A percentile compares a stretch with the other conserved stretches of the same genome.
phyloP scores from a whole-genome alignment of 2,113 vertebrate genomes.

The Strix aluco region DNA sequence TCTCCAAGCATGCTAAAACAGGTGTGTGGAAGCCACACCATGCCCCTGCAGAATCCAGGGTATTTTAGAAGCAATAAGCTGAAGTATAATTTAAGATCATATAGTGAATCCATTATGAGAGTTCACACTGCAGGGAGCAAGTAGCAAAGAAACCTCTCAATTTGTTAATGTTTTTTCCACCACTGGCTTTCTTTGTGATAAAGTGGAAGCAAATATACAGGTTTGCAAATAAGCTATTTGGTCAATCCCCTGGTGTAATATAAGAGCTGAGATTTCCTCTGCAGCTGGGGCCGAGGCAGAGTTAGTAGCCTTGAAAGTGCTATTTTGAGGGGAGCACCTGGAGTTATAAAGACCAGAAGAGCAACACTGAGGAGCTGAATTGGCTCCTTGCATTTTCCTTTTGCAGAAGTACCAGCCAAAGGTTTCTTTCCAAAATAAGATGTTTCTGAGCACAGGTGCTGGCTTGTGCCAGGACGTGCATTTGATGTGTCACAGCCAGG shows the following conservation, averaged over 20 bases:
- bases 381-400: slow-evolving; percentile 20
- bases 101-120: not conserved
- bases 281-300: not conserved
- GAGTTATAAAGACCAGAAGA: not conserved
- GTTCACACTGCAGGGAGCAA: not conserved
- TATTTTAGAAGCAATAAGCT: not conserved
- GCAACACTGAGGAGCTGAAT: not conserved
- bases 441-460: not conserved
- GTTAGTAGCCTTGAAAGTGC: not conserved
- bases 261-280: not conserved
- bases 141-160: not conserved
- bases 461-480: not conserved
- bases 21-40: not conserved
- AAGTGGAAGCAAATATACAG: not conserved
- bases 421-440: slow-evolving; percentile 10
- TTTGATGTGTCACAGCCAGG: not conserved
- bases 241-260: not conserved
- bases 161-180: not conserved
- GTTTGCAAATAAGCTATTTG: slow-evolving; percentile 33
- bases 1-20: not conserved
- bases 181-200: not conserved
- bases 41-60: not conserved
- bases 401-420: not conserved
- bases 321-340: slow-evolving; percentile 31
- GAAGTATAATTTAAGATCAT: slow-evolving; percentile 10